Evolutionary conservation across 2,113 vertebrate genomes (phyloP).

Genomic region (Rhineura floridana): DNA sequence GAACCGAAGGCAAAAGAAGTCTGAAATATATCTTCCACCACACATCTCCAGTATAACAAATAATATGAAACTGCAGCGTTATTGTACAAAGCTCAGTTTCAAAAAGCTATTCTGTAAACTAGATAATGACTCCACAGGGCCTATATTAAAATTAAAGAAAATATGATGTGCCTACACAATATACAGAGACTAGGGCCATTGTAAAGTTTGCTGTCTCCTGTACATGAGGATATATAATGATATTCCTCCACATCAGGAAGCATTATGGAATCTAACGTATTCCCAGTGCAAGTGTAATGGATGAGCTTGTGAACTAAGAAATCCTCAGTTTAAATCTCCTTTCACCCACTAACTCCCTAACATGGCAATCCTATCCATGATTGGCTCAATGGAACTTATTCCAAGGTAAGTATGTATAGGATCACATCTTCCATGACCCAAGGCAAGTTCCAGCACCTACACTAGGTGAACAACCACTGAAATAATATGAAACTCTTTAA

Average conservation of each 20-base stretch:
- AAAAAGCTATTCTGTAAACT: rapidly evolving
- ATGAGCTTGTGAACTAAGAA: not conserved
- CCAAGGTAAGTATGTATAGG: too few species aligned
- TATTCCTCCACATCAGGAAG: not conserved
- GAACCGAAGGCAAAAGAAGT: not conserved
- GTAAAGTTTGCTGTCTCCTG: not conserved
- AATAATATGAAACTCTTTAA: not conserved
- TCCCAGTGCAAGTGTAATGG: not conserved
- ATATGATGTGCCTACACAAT: rapidly evolving
- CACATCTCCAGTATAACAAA: not conserved
- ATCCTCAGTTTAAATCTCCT: too few species aligned
- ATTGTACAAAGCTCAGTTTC: not conserved
- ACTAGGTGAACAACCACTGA: not conserved
- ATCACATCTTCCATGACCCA: too few species aligned
- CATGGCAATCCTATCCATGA: too few species aligned
- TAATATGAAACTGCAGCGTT: not conserved
- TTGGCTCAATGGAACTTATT: too few species aligned
- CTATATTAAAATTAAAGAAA: slow-evolving; percentile 4
- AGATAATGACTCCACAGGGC: slow-evolving; percentile 15
- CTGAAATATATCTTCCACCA: not conserved
- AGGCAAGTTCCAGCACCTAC: not conserved
- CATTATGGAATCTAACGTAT: not conserved
- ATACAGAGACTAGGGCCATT: not conserved
- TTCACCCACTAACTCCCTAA: too few species aligned
- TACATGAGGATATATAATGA: not conserved